Base-by-base conservation (phyloP, 2,113 vertebrate species). In the Dendropsophus ebraccatus region DNA sequence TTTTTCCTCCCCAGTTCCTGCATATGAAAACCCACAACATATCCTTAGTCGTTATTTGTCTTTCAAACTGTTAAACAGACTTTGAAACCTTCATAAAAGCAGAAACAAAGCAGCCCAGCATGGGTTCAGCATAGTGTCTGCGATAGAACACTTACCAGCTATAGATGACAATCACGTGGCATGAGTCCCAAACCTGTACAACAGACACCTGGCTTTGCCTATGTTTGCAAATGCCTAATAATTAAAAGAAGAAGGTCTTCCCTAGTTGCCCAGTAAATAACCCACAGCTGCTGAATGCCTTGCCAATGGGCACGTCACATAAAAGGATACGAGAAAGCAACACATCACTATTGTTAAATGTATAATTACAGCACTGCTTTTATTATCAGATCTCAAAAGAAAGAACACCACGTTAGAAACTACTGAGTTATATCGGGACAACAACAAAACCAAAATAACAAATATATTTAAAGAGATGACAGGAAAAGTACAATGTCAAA, bases 211-310 rank as follows among this genome's bases (percentile, higher is more conserved):
- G 80, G 25, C 45, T 50, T 50, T 82, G 65, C 10, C 62, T 50
- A 30, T 52, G 45, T 75, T 23, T 56, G 28, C 69, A 75, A 5
- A 30, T 19, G 17, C 32, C 60, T 17, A 74, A 70, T 70, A 82
- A 52, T 37, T 50, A 82, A 74, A 74, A 58, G 4, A 74, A 41
- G 67, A 58, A 56, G 69, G 82, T 30, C 82, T 74, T 84, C 82
- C 82, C 70, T n/a, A 84, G 50, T 74, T 84, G 82, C 82, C 82
- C 82, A 75, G 28, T 52, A 41, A 70, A 35, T 70, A 75, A 74
- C 35, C 17, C 50, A 17, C 69, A 84, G 52, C 70, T 75, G 82
- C 47, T 84, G n/a, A 58, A 60, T 30, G 50, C n/a, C 35, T 75
- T 47, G 50, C 69, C 70, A 45, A 37, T 28, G 37, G 69, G 69